Evolutionary conservation across 1,140 invertebrate species (phyloP).

Genomic region (Drosophila carrolli): DNA sequence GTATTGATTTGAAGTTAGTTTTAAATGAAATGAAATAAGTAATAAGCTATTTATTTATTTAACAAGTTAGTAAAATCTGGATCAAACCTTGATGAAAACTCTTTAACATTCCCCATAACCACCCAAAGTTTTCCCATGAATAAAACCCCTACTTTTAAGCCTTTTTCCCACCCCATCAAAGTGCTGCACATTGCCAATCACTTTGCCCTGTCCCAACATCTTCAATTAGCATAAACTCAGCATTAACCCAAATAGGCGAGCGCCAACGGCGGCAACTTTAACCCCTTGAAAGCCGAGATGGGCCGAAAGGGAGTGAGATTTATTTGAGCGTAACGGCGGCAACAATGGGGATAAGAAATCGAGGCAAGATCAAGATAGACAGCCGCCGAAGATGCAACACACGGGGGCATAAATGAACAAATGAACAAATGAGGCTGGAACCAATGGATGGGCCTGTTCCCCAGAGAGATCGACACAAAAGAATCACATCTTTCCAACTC

Average conservation of each 20-base stretch:
- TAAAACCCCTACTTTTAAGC: not conserved
- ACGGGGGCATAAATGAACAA: slow-evolving; percentile 13
- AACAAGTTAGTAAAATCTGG: too few relatives aligned
- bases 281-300: slow-evolving; percentile 24
- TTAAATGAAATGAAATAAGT: too few relatives aligned
- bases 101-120: not conserved
- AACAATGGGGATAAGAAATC: slow-evolving; percentile 56
- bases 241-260: slow-evolving; percentile 50
- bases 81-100: not conserved
- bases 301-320: slow-evolving; percentile 30
- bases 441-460: slow-evolving; percentile 15
- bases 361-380: slow-evolving; percentile 71
- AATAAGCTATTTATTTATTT: too few relatives aligned
- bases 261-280: slow-evolving; percentile 10
- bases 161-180: slow-evolving; percentile 40
- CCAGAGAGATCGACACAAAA: slow-evolving; percentile 17
- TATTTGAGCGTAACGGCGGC: slow-evolving; percentile 46
- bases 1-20: too few relatives aligned
- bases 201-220: slow-evolving; percentile 34
- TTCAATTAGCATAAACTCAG: slow-evolving; percentile 54
- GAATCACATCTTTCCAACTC: slow-evolving; percentile 19
- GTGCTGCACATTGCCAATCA: slow-evolving; percentile 42
- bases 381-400: slow-evolving; percentile 40
- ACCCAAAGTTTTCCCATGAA: slow-evolving; percentile 10
- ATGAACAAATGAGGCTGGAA: slow-evolving; percentile 21